These are phyloP conservation scores for Idaea straminata DNA, from an alignment of 2,888 invertebrate genomes.

Conservation along the genomic window DNA sequence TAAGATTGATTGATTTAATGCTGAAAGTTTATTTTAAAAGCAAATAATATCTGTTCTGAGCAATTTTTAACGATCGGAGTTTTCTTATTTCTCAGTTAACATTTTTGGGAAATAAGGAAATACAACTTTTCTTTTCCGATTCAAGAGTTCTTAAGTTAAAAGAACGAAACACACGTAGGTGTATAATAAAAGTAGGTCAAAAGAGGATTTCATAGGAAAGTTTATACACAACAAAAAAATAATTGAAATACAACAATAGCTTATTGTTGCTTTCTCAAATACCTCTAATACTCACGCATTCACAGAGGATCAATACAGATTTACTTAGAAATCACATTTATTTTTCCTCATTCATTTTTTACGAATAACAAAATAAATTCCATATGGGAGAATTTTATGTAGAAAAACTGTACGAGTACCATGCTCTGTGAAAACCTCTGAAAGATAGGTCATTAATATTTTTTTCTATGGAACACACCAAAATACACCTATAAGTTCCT, in stretches of 20 bases:
- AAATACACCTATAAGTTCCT: constrained; percentile 4
- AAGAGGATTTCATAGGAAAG: constrained; percentile 2
- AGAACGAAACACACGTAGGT: not conserved
- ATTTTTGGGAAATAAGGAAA: not conserved
- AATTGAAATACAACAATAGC: constrained; percentile 10
- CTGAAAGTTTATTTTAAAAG: too few species aligned
- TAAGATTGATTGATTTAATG: too few species aligned
- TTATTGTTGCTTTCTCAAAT: constrained; percentile 5
- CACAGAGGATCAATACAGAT: constrained; percentile 5
- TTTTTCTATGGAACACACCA: not conserved
- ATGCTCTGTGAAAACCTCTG: not conserved
- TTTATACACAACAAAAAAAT: not conserved
- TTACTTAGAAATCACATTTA: constrained; percentile 2
- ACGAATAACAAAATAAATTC: not conserved
- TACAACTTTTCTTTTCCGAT: not conserved
- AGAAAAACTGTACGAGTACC: not conserved
- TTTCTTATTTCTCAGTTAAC: too few species aligned
- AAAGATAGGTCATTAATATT: not conserved
- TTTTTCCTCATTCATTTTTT: not conserved
- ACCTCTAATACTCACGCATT: not conserved
- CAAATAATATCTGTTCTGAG: too few species aligned
- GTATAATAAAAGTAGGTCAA: not conserved
- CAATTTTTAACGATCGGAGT: too few species aligned
- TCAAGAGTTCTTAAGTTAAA: too few species aligned
- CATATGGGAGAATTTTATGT: not conserved